Evolutionary conservation across 2,113 vertebrate genomes (phyloP).

Genomic region (Piaya cayana): DNA sequence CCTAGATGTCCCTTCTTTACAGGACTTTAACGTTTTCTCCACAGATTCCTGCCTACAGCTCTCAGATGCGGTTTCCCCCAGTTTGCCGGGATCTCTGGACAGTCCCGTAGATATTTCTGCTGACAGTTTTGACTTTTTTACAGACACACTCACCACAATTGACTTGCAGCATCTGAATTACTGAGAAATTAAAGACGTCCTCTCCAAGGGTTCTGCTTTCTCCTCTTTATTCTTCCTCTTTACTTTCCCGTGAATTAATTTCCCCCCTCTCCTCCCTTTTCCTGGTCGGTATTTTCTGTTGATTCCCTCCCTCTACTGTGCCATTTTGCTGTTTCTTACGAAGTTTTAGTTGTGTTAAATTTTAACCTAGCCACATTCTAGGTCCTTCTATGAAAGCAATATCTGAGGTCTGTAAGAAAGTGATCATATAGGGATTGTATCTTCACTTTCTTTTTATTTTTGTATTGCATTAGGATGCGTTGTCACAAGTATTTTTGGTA

Average conservation of each 20-base stretch:
- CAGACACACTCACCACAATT: constrained; percentile 94
- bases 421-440: constrained; percentile 82
- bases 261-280: constrained; percentile 31
- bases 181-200: constrained; percentile 81
- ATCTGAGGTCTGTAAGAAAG: constrained; percentile 86
- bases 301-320: constrained; percentile 65
- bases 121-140: constrained; percentile 95
- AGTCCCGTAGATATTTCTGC: constrained; percentile 89
- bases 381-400: constrained; percentile 81
- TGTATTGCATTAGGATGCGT: constrained; percentile 86
- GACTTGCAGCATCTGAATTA: constrained; percentile 95
- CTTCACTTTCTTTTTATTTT: constrained; percentile 93
- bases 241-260: constrained; percentile 46
- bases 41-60: constrained; percentile 94
- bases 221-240: not conserved
- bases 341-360: constrained; percentile 80
- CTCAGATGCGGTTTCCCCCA: constrained; percentile 92
- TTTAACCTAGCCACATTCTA: constrained; percentile 73
- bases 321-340: constrained; percentile 62
- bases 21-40: constrained; percentile 91
- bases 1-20: constrained; percentile 89
- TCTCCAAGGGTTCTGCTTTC: constrained; percentile 67
- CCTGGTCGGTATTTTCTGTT: constrained; percentile 74
- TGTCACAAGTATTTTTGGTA: constrained; percentile 94
- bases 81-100: constrained; percentile 88